phyloP scores from a whole-genome alignment of 2,113 vertebrate genomes.

The Rutilus rutilus region DNA sequence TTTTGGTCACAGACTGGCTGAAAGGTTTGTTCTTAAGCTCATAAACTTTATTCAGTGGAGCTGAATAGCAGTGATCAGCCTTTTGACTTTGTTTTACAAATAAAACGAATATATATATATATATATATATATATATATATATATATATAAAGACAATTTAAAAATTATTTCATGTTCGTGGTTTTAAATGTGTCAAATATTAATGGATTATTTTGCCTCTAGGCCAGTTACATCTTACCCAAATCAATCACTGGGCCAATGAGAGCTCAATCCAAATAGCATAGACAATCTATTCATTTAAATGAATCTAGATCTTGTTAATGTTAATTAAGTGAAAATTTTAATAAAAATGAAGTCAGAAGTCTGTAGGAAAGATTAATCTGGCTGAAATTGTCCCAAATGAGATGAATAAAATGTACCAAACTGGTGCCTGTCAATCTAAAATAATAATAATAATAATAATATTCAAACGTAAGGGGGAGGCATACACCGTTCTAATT shows the following conservation, averaged over 20 bases:
- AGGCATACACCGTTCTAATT: conserved; percentile 41
- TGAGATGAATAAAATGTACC: not conserved
- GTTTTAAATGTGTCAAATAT: conserved; percentile 4
- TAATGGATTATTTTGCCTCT: conserved; percentile 11
- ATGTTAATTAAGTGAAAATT: not conserved
- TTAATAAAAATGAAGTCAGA: not conserved
- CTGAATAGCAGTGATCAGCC: conserved; percentile 29
- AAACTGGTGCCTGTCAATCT: not conserved
- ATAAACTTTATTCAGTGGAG: not conserved
- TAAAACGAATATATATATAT: not conserved
- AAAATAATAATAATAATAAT: not conserved
- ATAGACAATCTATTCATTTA: conserved; percentile 46
- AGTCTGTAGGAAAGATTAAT: not conserved
- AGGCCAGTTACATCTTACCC: not conserved
- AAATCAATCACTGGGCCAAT: conserved; percentile 23
- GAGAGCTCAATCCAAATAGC: conserved; percentile 37
- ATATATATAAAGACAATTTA: not conserved
- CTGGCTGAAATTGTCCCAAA: not conserved
- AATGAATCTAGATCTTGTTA: conserved; percentile 10
- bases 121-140: not conserved
- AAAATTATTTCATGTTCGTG: not conserved
- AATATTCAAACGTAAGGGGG: conserved; percentile 13
- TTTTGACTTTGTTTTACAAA: conserved; percentile 22
- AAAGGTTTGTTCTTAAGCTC: conserved; percentile 23
- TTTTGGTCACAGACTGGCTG: conserved; percentile 36